Conservation (phyloP, 35 echinoderm and acorn worm species). For the Anneissia japonica region DNA sequence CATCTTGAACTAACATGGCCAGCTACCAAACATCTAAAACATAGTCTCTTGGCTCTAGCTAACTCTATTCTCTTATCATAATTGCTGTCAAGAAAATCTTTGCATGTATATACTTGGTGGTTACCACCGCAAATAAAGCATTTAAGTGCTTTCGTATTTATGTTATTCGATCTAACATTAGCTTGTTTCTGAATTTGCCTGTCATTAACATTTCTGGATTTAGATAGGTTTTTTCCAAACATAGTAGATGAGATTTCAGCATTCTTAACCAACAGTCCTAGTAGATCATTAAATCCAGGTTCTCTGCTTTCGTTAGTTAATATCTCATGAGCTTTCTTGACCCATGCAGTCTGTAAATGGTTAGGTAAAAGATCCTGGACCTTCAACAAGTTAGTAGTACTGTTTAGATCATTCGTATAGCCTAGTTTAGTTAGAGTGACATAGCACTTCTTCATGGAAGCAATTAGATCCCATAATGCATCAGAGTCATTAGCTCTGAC, state of each 20-base stretch:
- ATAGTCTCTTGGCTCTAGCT: conserved; percentile 13
- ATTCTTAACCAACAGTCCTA: not conserved
- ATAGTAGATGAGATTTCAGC: conserved; percentile 26
- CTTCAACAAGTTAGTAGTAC: conserved; percentile 18
- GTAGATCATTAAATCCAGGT: conserved; percentile 11
- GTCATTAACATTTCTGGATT: conserved; percentile 11
- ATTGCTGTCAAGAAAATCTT: conserved; percentile 6
- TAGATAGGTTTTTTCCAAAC: conserved; percentile 28
- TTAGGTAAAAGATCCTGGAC: conserved; percentile 27
- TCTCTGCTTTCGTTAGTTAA: not conserved
- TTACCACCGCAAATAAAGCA: conserved; percentile 23
- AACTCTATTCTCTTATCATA: conserved; percentile 14
- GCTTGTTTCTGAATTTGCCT: not conserved
- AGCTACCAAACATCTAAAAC: conserved; percentile 20
- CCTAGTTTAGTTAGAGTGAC: conserved; percentile 26
- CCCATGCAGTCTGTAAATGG: conserved; percentile 36
- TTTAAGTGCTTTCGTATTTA: conserved; percentile 11
- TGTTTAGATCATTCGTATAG: conserved; percentile 34
- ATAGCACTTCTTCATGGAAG: conserved; percentile 38
- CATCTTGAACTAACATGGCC: conserved; percentile 15
- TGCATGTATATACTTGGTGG: conserved; percentile 17
- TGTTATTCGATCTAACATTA: conserved; percentile 16
- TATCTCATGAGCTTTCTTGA: conserved; percentile 36
- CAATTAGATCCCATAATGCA: conserved; percentile 28
- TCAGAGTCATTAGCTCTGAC: conserved; percentile 32